Base-by-base conservation (phyloP, 92 coral and sea anemone species). In the Paragorgia papillata region DNA sequence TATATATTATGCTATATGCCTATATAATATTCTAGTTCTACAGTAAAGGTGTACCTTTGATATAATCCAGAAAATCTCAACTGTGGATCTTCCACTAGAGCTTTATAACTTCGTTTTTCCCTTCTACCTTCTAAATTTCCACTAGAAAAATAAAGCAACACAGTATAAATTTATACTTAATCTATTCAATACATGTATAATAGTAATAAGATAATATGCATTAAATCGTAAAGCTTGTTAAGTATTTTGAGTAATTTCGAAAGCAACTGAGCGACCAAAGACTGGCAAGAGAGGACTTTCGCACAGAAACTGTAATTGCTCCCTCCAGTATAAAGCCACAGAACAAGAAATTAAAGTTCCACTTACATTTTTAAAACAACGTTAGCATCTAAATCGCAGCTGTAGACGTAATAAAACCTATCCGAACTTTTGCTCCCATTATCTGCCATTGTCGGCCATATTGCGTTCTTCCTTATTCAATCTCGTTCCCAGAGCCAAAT, bases 61-160 rank as follows among this genome's bases (percentile, higher is more conserved):
- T 93, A 93, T 44, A 89, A 80, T 12, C 97, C 97, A 14, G 97
- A 93, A 68, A 90, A 93, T 84, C 97, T 80, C 79, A 93, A 61
- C 53, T 85, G 88, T 3, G 97, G 97, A 71, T 93, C 97, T 83
- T 90, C 88, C 9, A 93, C 79, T 76, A 93, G 75, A 15, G 91
- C 91, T 25, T 88, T 87, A 71, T 93, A 90, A 8, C 89, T 90
- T 82, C 89, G 80, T 9, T 85, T 79, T 46, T 93, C 97, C 57
- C 97, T 83, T 70, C 87, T 93, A 7, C 97, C 97, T 76, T 93
- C 97, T 40, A 93, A 71, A n/a, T 96, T 93, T 71, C 97, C 91
- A 50, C 97, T 93, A 10, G 27, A 55, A 53, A 46, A 56, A 19
- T 22, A n/a, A n/a, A n/a, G n/a, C n/a, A n/a, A n/a, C n/a, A n/a